Base-by-base conservation (phyloP, 2,113 vertebrate species). In the Leiothrix lutea region DNA sequence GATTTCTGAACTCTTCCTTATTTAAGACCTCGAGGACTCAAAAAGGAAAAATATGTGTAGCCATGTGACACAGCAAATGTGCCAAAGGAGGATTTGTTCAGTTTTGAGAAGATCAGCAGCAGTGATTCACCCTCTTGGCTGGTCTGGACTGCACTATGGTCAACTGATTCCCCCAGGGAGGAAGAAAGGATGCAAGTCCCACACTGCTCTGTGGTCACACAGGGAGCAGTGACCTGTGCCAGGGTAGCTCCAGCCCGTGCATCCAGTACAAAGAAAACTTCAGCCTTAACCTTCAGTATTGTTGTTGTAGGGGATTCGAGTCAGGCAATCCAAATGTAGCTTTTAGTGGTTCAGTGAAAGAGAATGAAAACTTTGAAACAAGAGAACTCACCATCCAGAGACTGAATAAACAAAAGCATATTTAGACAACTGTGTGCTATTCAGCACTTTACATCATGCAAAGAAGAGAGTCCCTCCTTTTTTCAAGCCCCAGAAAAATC, bases 371-470 rank as follows among this genome's bases (percentile, higher is more conserved):
- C 72, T 92, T 88, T 69, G 64, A 88, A 94, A 89, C 65, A 81
- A 80, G 77, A 64, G 86, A 73, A 22, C 45, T 93, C 56, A 21
- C 78, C 83, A 66, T 92, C 74, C 71, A 91, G 67, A 86, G 72
- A 61, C 54, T 86, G 79, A 80, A 86, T 93, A 97, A 95, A 97
- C 78, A 93, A 93, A 91, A 97, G 79, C 57, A 28, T 95, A 94
- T 95, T 92, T 92, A 94, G 95, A 95, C 93, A 87, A 94, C 93
- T 83, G 88, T 78, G 53, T 75, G 78, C 93, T 85, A 44, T 96
- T 95, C 86, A 90, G 53, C 62, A 50, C 56, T 94, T 72, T 62
- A 40, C 25, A 86, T 77, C 93, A 90, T 2, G 5, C 42, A 42
- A 84, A 91, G 22, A 56, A 72, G 54, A 81, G 58, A 70, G 56